Evolutionary conservation across 2,113 vertebrate genomes (phyloP), one percentile per base, ranked within the genome.

Genomic region (Muntiacus muntjak): DNA sequence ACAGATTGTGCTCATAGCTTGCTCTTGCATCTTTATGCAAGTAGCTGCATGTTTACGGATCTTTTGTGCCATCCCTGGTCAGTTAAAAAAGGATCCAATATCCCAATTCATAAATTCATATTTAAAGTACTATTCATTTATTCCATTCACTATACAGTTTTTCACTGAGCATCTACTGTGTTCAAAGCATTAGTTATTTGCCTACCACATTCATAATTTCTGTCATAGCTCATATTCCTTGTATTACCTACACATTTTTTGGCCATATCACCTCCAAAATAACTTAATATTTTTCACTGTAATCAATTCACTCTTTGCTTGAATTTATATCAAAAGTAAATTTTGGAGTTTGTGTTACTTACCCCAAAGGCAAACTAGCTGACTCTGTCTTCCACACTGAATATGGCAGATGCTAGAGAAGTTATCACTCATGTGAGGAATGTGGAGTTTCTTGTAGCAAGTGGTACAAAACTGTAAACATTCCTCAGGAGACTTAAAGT

Each of bases 21-120:
- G 7, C 14, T 71, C 23, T 28, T 43, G 52, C 67, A 21, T 71
- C 64, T 71, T 71, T 71, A 71, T 71, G 19, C n/a, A 36, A 71
- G 17, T 21, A 21, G 9, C 71, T 89, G 28, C 62, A 83, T 95
- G 81, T 95, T 96, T 97, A 55, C 26, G 67, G 94, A 93, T 94
- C 86, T 89, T 98, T 95, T 96, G 84, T 97, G 40, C 60, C 91
- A 7, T 21, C 81, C 40, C 23, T 6, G 19, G 88, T 96, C 85
- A 94, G 79, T 98, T 95, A 94, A 96, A 96, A 96, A 60, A 96
- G 93, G 94, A 91, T 95, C 88, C 62, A 67, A 19, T 89, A 97
- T 95, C 45, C 58, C 30, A 82, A 1, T 93, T 94, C 54, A 45
- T 52, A 28, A 91, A 8, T 50, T 95, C 17, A 62, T 71, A 36